Evolutionary conservation across 92 coral and sea anemone species (phyloP), one percentile per base, ranked within the genome.

Genomic region (Isaurus tuberculatus): DNA sequence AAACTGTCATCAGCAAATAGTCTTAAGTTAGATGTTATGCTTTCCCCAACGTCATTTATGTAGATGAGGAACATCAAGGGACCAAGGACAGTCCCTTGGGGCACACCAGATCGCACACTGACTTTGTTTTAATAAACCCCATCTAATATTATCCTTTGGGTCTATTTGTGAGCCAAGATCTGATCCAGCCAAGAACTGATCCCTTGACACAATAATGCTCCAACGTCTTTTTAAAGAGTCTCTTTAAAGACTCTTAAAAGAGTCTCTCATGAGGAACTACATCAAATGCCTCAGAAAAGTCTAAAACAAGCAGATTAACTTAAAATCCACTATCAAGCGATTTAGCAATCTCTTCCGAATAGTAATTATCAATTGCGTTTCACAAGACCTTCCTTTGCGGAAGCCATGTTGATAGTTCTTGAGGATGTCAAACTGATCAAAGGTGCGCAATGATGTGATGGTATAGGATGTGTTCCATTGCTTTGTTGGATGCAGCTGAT

Each of bases 1-100:
- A 84, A 51, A 5, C 43, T 64, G 63, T 84, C 88, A 44, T 73
- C 83, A 14, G 83, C 83, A 84, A 84, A 84, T 28, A 84, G 83
- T 31, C 83, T 68, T 49, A 34, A 68, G 43, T 34, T n/a, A n/a
- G n/a, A n/a, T n/a, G n/a, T n/a, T n/a, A n/a, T n/a, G n/a, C n/a
- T n/a, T n/a, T n/a, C n/a, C n/a, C n/a, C n/a, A n/a, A n/a, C n/a
- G n/a, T n/a, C n/a, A n/a, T n/a, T n/a, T n/a, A n/a, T n/a, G n/a
- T n/a, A n/a, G n/a, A n/a, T n/a, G n/a, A n/a, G n/a, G n/a, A n/a
- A n/a, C n/a, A n/a, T n/a, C n/a, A n/a, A n/a, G n/a, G n/a, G n/a
- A n/a, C n/a, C n/a, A n/a, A n/a, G n/a, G n/a, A n/a, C n/a, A n/a
- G n/a, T n/a, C n/a, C n/a, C n/a, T n/a, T n/a, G n/a, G n/a, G n/a